Percentiles rank a stretch among this genome's conserved stretches.
These are phyloP conservation scores for Celastrina argiolus DNA, from an alignment of 2,888 invertebrate genomes.

Conservation along the genomic window DNA sequence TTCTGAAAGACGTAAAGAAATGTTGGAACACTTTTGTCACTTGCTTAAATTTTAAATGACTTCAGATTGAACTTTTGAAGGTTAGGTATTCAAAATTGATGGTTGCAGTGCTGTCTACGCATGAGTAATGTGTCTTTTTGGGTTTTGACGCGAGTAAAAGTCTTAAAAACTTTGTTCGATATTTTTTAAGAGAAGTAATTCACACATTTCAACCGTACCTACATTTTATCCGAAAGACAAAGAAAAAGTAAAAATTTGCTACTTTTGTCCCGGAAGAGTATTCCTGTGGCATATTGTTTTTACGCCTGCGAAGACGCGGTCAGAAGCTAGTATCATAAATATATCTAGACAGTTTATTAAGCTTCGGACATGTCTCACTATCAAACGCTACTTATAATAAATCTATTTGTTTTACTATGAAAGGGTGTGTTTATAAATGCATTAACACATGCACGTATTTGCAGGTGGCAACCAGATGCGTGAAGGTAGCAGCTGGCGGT, in stretches of 20 bases:
- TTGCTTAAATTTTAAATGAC: constrained; percentile 5
- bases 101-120: background rate
- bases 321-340: no score
- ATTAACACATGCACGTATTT: background rate
- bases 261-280: no score
- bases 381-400: background rate
- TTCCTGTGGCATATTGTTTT: no score
- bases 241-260: no score
- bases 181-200: no score
- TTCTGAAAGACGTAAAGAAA: constrained; percentile 7
- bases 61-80: constrained; percentile 2
- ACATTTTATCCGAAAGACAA: no score
- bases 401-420: background rate
- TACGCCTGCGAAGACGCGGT: no score
- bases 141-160: background rate
- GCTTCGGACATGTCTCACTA: background rate
- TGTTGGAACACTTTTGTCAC: background rate
- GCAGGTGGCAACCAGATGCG: constrained; percentile 16
- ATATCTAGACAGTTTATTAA: background rate
- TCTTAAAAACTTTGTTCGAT: no score
- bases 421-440: background rate
- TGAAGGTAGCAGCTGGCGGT: background rate
- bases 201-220: no score
- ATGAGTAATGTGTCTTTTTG: background rate
- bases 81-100: background rate